These are phyloP conservation scores for Prosapia bicincta DNA, from an alignment of 2,888 invertebrate genomes.

Conservation along the genomic window DNA sequence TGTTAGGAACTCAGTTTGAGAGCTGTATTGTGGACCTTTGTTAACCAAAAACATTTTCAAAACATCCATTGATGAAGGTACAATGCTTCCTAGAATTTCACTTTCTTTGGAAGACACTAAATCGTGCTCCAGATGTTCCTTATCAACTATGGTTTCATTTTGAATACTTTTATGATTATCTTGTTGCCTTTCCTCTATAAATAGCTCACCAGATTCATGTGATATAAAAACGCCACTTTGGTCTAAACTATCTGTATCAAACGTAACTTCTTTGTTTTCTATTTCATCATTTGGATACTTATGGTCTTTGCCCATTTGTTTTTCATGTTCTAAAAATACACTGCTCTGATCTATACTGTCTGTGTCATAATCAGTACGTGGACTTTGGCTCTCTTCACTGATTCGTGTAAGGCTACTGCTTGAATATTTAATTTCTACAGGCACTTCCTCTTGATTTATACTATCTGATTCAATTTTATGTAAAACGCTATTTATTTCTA, in stretches of 20 bases:
- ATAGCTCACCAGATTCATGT: not conserved
- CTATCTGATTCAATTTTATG: not conserved
- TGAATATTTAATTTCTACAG: not conserved
- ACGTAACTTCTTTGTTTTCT: not conserved
- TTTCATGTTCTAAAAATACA: not conserved
- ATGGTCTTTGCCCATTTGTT: not conserved
- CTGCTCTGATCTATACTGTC: slow-evolving; percentile 5
- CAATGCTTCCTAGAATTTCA: not conserved
- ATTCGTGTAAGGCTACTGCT: not conserved
- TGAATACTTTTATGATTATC: not conserved
- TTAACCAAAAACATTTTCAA: slow-evolving; percentile 46
- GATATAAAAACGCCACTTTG: slow-evolving; percentile 16
- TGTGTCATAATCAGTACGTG: slow-evolving; percentile 12
- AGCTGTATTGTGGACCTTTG: slow-evolving; percentile 50
- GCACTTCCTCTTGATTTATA: not conserved
- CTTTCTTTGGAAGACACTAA: not conserved
- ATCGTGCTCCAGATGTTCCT: not conserved
- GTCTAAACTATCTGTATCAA: slow-evolving; percentile 18
- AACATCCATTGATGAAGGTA: slow-evolving; percentile 43
- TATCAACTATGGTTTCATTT: not conserved
- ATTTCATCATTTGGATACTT: not conserved
- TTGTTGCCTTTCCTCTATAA: not conserved
- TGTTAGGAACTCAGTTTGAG: slow-evolving; percentile 52
- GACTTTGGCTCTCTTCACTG: slow-evolving; percentile 12
- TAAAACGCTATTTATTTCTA: not conserved